Evolutionary conservation across 2,888 invertebrate species (phyloP).

Genomic region (Cryptocephalus moraei): DNA sequence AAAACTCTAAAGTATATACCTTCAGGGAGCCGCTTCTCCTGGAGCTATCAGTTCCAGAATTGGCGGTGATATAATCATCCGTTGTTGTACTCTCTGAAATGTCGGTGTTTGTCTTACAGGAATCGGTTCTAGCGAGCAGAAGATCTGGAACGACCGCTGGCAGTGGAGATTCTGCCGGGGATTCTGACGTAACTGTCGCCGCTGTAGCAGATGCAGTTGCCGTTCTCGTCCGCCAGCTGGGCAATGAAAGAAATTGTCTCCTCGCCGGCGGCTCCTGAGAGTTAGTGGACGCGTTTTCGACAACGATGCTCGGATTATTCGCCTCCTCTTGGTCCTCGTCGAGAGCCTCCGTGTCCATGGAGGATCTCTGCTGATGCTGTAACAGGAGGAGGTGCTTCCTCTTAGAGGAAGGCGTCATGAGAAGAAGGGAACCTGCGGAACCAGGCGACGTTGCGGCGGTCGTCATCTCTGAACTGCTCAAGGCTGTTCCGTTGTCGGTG

Average conservation of each 20-base stretch:
- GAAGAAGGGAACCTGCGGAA: conserved; percentile 43
- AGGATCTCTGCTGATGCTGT: conserved; percentile 78
- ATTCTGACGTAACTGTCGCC: conserved; percentile 1
- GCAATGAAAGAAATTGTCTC: conserved; percentile 8
- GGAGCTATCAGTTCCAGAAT: conserved; percentile 56
- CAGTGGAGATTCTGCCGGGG: conserved; percentile 30
- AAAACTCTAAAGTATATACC: conserved; percentile 33
- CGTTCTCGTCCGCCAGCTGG: neutral
- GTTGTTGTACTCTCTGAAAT: conserved; percentile 81
- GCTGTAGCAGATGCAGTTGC: neutral
- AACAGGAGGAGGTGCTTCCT: conserved; percentile 65
- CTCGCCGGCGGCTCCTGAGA: conserved; percentile 1
- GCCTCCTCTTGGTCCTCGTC: conserved; percentile 57
- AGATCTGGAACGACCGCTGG: conserved; percentile 36
- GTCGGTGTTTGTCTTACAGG: conserved; percentile 64
- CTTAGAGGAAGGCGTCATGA: conserved; percentile 69
- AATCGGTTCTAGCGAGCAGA: conserved; percentile 58
- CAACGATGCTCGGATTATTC: conserved; percentile 13
- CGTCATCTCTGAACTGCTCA: conserved; percentile 41
- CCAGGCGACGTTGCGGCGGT: conserved; percentile 39
- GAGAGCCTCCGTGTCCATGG: conserved; percentile 73
- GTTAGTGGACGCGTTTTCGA: conserved; percentile 8
- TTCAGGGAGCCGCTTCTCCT: conserved; percentile 53
- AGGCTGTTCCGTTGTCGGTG: conserved; percentile 52
- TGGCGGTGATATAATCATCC: conserved; percentile 83